Evolutionary conservation across 2,888 invertebrate genomes (phyloP).

Genomic region (Ctena decussata): DNA sequence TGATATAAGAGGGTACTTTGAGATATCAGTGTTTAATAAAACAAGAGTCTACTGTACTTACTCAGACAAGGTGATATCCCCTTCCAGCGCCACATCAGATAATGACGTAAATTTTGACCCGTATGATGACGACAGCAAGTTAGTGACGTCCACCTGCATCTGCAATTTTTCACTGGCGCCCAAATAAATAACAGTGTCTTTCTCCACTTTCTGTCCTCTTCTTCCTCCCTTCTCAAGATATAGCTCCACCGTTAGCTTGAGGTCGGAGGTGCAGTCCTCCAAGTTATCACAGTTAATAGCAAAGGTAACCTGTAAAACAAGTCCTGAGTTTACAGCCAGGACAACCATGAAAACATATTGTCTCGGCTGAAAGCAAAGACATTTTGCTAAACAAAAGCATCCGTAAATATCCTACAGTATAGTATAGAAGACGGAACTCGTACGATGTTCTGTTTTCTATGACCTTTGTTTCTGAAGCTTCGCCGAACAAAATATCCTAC

Average conservation of each 20-base stretch:
- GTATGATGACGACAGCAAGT: conserved; percentile 44
- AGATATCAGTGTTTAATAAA: no score
- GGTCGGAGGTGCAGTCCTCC: conserved; percentile 43
- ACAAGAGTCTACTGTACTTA: neutral
- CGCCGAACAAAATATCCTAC: no score
- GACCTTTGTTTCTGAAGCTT: no score
- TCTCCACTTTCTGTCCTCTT: neutral
- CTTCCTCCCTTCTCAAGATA: conserved; percentile 10
- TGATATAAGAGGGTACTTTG: no score
- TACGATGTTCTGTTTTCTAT: no score
- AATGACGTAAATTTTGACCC: conserved; percentile 45
- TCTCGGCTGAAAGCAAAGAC: no score
- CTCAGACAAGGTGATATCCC: neutral
- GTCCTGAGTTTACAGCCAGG: neutral
- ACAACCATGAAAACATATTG: no score
- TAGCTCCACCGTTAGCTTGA: conserved; percentile 36
- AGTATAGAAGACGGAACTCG: no score
- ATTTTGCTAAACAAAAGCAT: no score
- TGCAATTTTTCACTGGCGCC: conserved; percentile 26
- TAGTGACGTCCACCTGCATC: conserved; percentile 43
- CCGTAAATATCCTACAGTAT: no score
- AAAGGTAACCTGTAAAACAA: conserved; percentile 53
- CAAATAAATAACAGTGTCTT: conserved; percentile 30
- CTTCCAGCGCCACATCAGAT: conserved; percentile 3
- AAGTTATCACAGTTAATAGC: conserved; percentile 56